Evolutionary conservation across 2,888 invertebrate species (phyloP).

Genomic region (Leuctra nigra): DNA sequence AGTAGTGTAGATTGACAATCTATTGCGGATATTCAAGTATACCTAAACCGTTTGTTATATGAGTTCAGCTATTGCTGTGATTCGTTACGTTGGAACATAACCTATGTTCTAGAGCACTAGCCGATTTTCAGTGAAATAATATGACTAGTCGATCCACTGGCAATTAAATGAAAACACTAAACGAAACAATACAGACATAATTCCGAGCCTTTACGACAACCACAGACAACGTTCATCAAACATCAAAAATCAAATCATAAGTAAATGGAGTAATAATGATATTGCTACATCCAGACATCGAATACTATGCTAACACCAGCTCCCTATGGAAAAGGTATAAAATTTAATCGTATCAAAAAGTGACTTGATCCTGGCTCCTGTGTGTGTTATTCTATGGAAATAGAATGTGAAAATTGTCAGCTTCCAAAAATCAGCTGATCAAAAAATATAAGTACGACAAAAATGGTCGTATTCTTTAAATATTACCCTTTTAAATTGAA

Average conservation of each 20-base stretch:
- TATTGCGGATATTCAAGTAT: no score
- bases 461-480: constrained; percentile 3
- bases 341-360: constrained; percentile 36
- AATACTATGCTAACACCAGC: constrained; percentile 16
- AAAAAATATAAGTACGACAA: constrained; percentile 8
- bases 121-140: no score
- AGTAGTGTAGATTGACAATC: no score
- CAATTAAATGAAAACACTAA: constrained; percentile 2
- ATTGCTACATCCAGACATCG: constrained; percentile 8
- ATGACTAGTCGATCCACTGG: no score
- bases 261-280: no score
- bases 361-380: neutral
- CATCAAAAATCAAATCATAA: constrained; percentile 10
- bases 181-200: neutral
- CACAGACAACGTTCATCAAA: constrained; percentile 14
- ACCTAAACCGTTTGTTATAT: no score
- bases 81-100: constrained; percentile 1
- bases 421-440: constrained; percentile 7
- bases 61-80: no score
- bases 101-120: neutral
- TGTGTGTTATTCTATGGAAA: neutral
- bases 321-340: constrained; percentile 49
- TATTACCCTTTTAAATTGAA: neutral
- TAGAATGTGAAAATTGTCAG: constrained; percentile 7
- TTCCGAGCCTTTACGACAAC: constrained; percentile 6